Percentiles rank a stretch among this genome's conserved stretches.
phyloP scores from a whole-genome alignment of 2,888 invertebrate species.

The Caenorhabditis imperialis region DNA sequence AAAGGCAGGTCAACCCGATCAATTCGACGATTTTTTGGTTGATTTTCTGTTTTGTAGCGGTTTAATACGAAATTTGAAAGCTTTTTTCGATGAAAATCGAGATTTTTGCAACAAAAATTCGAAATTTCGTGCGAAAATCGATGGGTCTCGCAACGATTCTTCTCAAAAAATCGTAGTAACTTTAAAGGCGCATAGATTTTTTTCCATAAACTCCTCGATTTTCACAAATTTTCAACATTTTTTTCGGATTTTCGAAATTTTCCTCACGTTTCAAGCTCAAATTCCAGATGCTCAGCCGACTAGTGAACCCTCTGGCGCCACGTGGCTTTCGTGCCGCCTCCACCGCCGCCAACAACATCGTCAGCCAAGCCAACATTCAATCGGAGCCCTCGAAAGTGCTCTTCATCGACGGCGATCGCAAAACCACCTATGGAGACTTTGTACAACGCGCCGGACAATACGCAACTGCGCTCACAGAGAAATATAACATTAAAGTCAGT shows the following conservation, averaged over 20 bases:
- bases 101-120: too few species aligned
- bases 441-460: slow-evolving; percentile 70
- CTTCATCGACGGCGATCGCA: slow-evolving; percentile 57
- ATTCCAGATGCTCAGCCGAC: slow-evolving; percentile 49
- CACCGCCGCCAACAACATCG: slow-evolving; percentile 47
- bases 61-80: too few species aligned
- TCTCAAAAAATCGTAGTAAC: too few species aligned
- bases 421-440: slow-evolving; percentile 68
- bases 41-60: too few species aligned
- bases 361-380: slow-evolving; percentile 44
- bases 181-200: too few species aligned
- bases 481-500: slow-evolving; percentile 67
- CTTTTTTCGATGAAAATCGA: too few species aligned
- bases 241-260: too few species aligned
- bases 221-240: too few species aligned
- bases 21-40: slow-evolving; percentile 14
- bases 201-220: too few species aligned
- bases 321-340: slow-evolving; percentile 34
- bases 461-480: slow-evolving; percentile 64
- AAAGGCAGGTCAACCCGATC: slow-evolving; percentile 36
- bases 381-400: slow-evolving; percentile 48
- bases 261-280: too few species aligned
- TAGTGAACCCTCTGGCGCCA: slow-evolving; percentile 10
- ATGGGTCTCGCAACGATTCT: too few species aligned
- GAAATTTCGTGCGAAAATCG: too few species aligned